Percentiles rank a stretch among this genome's conserved stretches.
phyloP scores from a whole-genome alignment of 2,113 vertebrate species.

The Nerophis ophidion region DNA sequence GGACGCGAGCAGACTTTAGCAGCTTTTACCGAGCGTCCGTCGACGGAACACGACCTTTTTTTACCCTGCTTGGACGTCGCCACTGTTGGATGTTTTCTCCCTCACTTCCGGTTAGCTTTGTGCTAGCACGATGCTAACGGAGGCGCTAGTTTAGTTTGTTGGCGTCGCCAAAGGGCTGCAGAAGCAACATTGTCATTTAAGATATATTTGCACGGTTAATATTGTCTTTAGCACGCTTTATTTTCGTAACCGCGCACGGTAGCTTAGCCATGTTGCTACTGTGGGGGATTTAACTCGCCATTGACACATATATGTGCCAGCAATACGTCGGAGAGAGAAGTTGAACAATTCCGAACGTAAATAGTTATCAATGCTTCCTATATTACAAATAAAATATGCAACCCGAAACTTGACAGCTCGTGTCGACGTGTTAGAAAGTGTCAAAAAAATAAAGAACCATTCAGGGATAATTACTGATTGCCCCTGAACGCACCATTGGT shows the following conservation, averaged over 20 bases:
- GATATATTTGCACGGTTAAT: slow-evolving; percentile 20
- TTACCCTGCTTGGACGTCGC: slow-evolving; percentile 49
- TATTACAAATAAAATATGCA: slow-evolving; percentile 46
- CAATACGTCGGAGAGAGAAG: neutral
- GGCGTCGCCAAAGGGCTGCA: slow-evolving; percentile 16
- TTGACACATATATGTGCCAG: neutral
- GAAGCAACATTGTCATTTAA: slow-evolving; percentile 16
- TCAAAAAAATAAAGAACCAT: slow-evolving; percentile 6
- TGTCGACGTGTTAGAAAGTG: neutral
- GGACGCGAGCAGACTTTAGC: neutral
- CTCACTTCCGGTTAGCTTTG: slow-evolving; percentile 63
- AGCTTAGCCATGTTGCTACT: slow-evolving; percentile 57
- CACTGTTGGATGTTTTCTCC: slow-evolving; percentile 59
- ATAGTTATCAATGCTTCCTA: slow-evolving; percentile 2
- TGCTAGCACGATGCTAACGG: slow-evolving; percentile 47
- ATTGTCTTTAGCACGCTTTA: slow-evolving; percentile 18
- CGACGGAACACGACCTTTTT: slow-evolving; percentile 18
- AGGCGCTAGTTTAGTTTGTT: slow-evolving; percentile 28
- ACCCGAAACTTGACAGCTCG: slow-evolving; percentile 9
- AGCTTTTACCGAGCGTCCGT: neutral
- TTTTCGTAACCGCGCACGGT: slow-evolving; percentile 36
- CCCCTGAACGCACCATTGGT: slow-evolving; percentile 25
- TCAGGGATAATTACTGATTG: slow-evolving; percentile 3
- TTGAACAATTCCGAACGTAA: neutral
- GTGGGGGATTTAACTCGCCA: slow-evolving; percentile 30